Base-by-base conservation (phyloP, 2,888 invertebrate genomes). In the Syrphus vitripennis region DNA sequence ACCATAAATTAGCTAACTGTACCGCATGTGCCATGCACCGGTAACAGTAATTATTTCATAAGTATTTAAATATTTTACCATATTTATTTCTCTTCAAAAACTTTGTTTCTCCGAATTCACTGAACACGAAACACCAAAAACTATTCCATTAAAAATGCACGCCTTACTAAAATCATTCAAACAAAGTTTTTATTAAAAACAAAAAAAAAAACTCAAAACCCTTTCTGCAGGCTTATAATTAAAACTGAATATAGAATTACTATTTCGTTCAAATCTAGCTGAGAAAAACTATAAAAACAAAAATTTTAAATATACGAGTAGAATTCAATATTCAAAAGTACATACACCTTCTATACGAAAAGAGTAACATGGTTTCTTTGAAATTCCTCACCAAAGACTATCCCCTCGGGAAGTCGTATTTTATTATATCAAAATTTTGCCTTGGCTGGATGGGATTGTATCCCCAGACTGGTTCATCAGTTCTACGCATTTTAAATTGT, bases 351-450 rank as follows among this genome's bases (percentile, higher is more conserved):
- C 14, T 0, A 34, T 5, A 2, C n/a, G 1, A 29, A 14, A 16
- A 53, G 9, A 26, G 4, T 29, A 10, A 2, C 9, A 76, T 82
- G 70, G 2, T 50, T n/a, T 31, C 55, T n/a, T 45, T 82, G 0
- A 67, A 78, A 26, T 83, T 78, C 19, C 31, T 74, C 0, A 63
- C 69, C 21, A 70, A 69, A n/a, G 83, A 74, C 69, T 61, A 74
- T 21, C 78, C 83, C 1, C 10, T 78, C 3, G 65, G 57, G 24
- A 71, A 75, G 26, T 75, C 79, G 3, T 75, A 57, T 24, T 71
- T 79, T 9, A 57, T 71, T 12, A 9, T 83, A 34, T 50, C 83
- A 10, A 53, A 26, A 53, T 71, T 70, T 42, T 79, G 75, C 10
- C 75, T 80, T 1, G 37, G 12, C 12, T 59, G 48, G 40, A 67